Percentiles rank a stretch among this genome's conserved stretches.
Conservation (phyloP, 2,888 invertebrate species). For the Ochropleura leucogaster region DNA sequence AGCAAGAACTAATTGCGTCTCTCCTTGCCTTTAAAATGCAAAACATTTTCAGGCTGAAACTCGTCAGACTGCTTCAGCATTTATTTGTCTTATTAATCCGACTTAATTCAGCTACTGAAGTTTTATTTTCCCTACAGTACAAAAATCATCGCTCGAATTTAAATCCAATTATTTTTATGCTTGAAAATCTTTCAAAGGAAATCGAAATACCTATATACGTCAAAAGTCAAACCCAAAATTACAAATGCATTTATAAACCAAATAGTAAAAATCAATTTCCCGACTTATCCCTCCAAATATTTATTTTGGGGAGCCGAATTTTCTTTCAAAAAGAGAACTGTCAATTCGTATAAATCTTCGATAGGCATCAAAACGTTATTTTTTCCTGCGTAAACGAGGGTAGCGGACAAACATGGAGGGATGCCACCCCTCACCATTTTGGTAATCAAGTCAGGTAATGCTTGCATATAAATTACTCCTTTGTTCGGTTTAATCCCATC, state of each 20-base stretch:
- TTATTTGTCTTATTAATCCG: slow-evolving; percentile 24
- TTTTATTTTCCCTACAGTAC: background rate
- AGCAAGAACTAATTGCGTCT: slow-evolving; percentile 43
- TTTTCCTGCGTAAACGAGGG: slow-evolving; percentile 78
- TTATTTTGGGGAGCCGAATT: slow-evolving; percentile 71
- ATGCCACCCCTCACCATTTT: slow-evolving; percentile 78
- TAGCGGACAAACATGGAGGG: slow-evolving; percentile 69
- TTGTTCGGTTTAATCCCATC: slow-evolving; percentile 82
- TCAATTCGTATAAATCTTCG: slow-evolving; percentile 80
- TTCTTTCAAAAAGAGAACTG: slow-evolving; percentile 73
- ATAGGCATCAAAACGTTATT: slow-evolving; percentile 81
- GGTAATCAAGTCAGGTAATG: slow-evolving; percentile 87
- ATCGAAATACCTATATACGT: background rate
- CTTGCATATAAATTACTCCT: slow-evolving; percentile 88
- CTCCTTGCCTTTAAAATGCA: slow-evolving; percentile 28
- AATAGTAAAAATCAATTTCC: slow-evolving; percentile 57
- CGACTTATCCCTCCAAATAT: slow-evolving; percentile 56
- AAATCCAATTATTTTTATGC: slow-evolving; percentile 3
- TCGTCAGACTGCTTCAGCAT: slow-evolving; percentile 18
- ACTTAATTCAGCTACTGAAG: slow-evolving; percentile 1
- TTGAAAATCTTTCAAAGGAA: background rate
- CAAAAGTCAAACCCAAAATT: slow-evolving; percentile 27
- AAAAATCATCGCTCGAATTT: background rate
- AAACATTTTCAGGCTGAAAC: slow-evolving; percentile 30
- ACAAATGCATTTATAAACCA: slow-evolving; percentile 26